Percentiles rank a stretch among this genome's conserved stretches.
Evolutionary conservation across 2,888 invertebrate genomes (phyloP).

Genomic region (Ophion ventricosus): DNA sequence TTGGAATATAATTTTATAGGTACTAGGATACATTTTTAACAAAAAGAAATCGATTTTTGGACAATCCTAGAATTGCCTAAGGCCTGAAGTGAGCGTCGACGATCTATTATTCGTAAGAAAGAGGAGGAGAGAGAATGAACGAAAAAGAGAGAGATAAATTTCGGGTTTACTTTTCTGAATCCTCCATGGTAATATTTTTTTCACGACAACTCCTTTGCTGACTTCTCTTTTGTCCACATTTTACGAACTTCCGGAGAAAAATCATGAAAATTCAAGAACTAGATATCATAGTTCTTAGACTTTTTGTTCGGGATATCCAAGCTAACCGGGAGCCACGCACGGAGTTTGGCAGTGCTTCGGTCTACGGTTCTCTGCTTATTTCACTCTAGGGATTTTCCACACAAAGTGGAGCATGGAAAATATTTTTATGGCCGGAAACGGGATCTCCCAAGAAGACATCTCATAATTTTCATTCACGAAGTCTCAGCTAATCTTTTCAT

Average conservation of each 20-base stretch:
- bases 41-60: too few relatives aligned
- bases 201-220: conserved; percentile 3
- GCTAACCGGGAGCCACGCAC: conserved; percentile 4
- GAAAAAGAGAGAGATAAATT: background rate
- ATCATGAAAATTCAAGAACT: conserved; percentile 8
- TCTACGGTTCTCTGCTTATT: conserved; percentile 23
- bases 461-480: conserved; percentile 23
- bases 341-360: background rate
- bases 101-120: background rate
- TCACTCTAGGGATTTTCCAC: conserved; percentile 16
- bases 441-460: background rate
- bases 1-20: too few relatives aligned
- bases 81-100: too few relatives aligned
- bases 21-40: too few relatives aligned
- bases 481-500: background rate
- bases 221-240: conserved; percentile 15
- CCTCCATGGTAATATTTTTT: background rate
- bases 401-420: conserved; percentile 15
- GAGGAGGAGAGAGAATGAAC: background rate
- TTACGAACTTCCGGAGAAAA: background rate
- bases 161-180: background rate
- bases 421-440: background rate
- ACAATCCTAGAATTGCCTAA: too few relatives aligned
- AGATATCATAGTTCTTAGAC: background rate
- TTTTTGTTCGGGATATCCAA: conserved; percentile 11